Conservation (phyloP, 2,113 vertebrate species). For the Australoheros scitulus region DNA sequence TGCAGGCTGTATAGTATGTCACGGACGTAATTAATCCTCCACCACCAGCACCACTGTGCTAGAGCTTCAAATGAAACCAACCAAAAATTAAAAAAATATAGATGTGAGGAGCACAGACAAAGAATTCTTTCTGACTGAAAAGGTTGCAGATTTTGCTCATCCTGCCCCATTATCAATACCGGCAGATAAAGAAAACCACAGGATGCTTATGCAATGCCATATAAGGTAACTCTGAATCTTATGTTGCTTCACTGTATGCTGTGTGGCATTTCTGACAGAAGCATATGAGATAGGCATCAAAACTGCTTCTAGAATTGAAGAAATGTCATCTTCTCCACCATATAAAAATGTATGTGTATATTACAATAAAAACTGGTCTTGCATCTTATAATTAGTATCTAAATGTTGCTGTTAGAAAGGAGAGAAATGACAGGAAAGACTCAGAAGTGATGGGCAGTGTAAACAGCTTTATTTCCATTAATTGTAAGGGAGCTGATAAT, state of each 20-base stretch:
- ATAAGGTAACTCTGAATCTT: constrained; percentile 11
- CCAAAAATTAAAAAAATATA: not conserved
- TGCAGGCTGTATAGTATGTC: constrained; percentile 55
- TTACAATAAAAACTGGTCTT: not conserved
- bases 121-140: constrained; percentile 4
- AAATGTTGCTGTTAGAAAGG: not conserved
- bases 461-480: constrained; percentile 39
- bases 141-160: constrained; percentile 3
- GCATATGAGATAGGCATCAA: not conserved
- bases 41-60: constrained; percentile 10
- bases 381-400: not conserved
- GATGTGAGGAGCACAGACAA: constrained; percentile 26
- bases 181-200: constrained; percentile 7
- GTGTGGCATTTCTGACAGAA: not conserved
- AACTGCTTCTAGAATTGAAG: not conserved
- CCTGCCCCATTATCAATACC: constrained; percentile 2
- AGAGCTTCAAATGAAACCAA: constrained; percentile 14
- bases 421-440: not conserved
- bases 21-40: constrained; percentile 60
- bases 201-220: not conserved
- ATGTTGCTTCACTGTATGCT: not conserved
- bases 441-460: not conserved
- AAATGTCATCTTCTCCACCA: not conserved
- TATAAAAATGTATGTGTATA: not conserved
- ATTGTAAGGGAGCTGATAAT: constrained; percentile 8